Evolutionary conservation across 2,113 vertebrate species (phyloP).

Genomic region (Oophaga pumilio): DNA sequence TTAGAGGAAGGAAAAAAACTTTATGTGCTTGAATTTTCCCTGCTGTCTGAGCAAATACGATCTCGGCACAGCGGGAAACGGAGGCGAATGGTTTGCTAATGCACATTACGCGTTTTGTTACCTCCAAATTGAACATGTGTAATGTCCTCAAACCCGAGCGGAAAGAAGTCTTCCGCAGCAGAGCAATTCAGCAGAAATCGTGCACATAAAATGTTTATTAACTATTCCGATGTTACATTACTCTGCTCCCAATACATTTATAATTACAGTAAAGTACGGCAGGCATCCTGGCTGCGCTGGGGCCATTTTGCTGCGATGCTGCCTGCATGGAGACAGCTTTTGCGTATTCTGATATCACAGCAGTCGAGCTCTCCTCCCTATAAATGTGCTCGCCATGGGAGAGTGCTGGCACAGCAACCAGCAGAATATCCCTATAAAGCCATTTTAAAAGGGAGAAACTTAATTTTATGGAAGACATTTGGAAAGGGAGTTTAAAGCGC

Average conservation of each 20-base stretch:
- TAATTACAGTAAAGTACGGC: constrained; percentile 51
- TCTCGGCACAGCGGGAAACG: constrained; percentile 49
- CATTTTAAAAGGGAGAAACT: constrained; percentile 49
- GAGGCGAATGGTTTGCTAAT: constrained; percentile 51
- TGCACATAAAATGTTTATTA: constrained; percentile 58
- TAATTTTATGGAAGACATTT: constrained; percentile 53
- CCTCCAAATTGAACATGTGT: constrained; percentile 43
- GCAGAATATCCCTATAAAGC: constrained; percentile 33
- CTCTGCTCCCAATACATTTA: constrained; percentile 53
- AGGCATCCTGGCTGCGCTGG: neutral
- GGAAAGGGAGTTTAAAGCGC: neutral
- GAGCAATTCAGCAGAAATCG: constrained; percentile 38
- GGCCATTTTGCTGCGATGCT: constrained; percentile 9
- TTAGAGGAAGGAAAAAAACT: constrained; percentile 39
- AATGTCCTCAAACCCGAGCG: constrained; percentile 54
- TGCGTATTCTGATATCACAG: constrained; percentile 48
- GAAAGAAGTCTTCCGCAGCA: constrained; percentile 19
- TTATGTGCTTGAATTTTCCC: constrained; percentile 55
- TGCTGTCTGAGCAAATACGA: constrained; percentile 58
- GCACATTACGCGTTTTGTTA: neutral
- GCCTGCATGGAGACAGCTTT: constrained; percentile 27
- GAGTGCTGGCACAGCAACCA: constrained; percentile 45
- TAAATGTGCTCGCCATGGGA: constrained; percentile 52
- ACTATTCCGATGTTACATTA: constrained; percentile 32
- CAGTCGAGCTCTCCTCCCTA: constrained; percentile 47